A percentile compares a stretch with the other conserved stretches of the same genome.
Conservation (phyloP, 2,888 invertebrate genomes). For the Apamea anceps region DNA sequence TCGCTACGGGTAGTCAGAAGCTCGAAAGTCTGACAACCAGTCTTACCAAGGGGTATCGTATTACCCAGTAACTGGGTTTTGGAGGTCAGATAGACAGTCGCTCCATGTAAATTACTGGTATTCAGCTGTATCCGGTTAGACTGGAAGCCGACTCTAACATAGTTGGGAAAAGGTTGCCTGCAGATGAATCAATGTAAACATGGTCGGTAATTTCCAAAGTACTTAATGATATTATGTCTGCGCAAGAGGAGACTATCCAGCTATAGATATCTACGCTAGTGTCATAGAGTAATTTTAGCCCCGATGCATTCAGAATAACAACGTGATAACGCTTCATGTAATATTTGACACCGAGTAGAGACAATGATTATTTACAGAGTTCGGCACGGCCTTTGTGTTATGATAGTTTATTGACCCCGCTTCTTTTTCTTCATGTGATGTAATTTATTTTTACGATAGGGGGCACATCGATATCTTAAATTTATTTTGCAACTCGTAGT, state of each 20-base stretch:
- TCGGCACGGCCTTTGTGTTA: slow-evolving; percentile 29
- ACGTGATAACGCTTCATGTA: slow-evolving; percentile 48
- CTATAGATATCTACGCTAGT: slow-evolving; percentile 10
- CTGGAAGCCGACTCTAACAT: too few species aligned
- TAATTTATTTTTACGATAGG: neutral
- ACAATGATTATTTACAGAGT: slow-evolving; percentile 41
- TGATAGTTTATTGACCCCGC: slow-evolving; percentile 45
- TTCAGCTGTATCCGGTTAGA: too few species aligned
- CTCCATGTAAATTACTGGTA: neutral
- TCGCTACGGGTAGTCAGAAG: neutral
- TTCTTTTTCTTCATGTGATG: neutral
- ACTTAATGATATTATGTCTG: slow-evolving; percentile 29
- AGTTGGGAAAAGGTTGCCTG: too few species aligned
- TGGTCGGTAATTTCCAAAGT: slow-evolving; percentile 8
- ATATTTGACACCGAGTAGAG: slow-evolving; percentile 50
- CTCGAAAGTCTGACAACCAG: neutral
- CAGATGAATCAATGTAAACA: neutral
- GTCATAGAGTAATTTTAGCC: slow-evolving; percentile 48
- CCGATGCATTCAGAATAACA: slow-evolving; percentile 50
- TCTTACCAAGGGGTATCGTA: neutral
- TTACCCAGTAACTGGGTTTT: neutral
- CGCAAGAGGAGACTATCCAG: slow-evolving; percentile 15
- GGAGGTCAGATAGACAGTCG: neutral
- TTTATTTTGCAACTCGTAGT: too few species aligned
- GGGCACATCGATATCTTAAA: too few species aligned